These are phyloP conservation scores for Stenurella melanura DNA, from an alignment of 2,888 invertebrate species.

Conservation along the genomic window DNA sequence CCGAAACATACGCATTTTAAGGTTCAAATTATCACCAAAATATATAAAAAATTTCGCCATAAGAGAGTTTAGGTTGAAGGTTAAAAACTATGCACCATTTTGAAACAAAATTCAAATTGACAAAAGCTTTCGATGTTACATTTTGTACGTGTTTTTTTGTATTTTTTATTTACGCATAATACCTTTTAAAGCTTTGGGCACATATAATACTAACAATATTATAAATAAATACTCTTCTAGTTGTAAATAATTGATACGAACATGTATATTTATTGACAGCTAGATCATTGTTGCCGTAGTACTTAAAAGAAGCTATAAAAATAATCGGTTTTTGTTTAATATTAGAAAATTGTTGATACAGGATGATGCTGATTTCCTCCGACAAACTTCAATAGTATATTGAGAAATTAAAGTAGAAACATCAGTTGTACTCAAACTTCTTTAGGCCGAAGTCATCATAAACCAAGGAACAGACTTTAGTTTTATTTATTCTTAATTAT, in stretches of 20 bases:
- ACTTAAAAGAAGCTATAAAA: slow-evolving; percentile 2
- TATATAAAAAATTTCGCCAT: too few species aligned
- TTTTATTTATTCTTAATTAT: too few species aligned
- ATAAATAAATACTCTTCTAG: slow-evolving; percentile 21
- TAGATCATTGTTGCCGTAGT: slow-evolving; percentile 46
- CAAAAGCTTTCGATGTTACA: slow-evolving; percentile 29
- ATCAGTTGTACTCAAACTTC: too few species aligned
- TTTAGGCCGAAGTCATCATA: too few species aligned
- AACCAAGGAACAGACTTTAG: too few species aligned
- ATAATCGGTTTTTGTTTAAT: background rate
- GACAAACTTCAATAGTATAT: too few species aligned
- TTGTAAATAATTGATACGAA: slow-evolving; percentile 13
- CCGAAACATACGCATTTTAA: too few species aligned
- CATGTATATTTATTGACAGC: slow-evolving; percentile 46
- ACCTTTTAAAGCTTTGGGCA: slow-evolving; percentile 23
- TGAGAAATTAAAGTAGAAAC: too few species aligned
- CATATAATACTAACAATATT: slow-evolving; percentile 9
- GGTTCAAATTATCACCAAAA: too few species aligned
- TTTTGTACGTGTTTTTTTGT: slow-evolving; percentile 8
- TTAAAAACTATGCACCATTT: slow-evolving; percentile 25
- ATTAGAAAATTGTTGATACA: background rate
- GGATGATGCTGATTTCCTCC: too few species aligned
- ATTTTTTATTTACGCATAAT: background rate
- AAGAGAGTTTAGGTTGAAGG: background rate
- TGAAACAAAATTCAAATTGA: slow-evolving; percentile 14